These are phyloP conservation scores for Mythimna albipuncta DNA, from an alignment of 2,888 invertebrate species.

Conservation along the genomic window DNA sequence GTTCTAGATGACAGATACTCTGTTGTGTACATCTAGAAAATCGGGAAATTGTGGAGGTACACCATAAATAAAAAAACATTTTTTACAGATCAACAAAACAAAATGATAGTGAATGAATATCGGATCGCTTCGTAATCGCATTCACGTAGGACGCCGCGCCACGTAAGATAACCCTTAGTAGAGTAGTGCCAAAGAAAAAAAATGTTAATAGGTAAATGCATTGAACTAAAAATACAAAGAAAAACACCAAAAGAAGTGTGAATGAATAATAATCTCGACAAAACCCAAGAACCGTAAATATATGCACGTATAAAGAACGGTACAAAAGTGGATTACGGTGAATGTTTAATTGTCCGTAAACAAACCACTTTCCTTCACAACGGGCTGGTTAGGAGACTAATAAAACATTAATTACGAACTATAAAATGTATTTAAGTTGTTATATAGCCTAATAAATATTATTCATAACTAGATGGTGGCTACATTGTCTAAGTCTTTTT, in stretches of 20 bases:
- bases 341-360: conserved; percentile 39
- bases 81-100: too few relatives aligned
- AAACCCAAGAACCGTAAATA: conserved; percentile 34
- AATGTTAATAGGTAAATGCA: too few relatives aligned
- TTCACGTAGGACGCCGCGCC: too few relatives aligned
- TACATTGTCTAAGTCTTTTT: too few relatives aligned
- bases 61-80: too few relatives aligned
- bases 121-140: too few relatives aligned
- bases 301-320: conserved; percentile 6
- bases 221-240: background rate
- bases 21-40: too few relatives aligned
- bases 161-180: too few relatives aligned
- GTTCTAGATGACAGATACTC: too few relatives aligned
- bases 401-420: background rate
- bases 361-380: conserved; percentile 41
- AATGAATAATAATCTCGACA: conserved; percentile 5
- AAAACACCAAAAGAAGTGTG: background rate
- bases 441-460: conserved; percentile 1
- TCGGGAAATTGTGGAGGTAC: too few relatives aligned
- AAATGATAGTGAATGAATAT: too few relatives aligned
- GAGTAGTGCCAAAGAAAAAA: too few relatives aligned
- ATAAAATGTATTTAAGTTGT: background rate
- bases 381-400: conserved; percentile 2
- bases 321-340: conserved; percentile 28
- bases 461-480: background rate